Evolutionary conservation across 1,140 invertebrate genomes (phyloP), one percentile per base, ranked within the genome.

Genomic region (Thaumatotibia leucotreta): DNA sequence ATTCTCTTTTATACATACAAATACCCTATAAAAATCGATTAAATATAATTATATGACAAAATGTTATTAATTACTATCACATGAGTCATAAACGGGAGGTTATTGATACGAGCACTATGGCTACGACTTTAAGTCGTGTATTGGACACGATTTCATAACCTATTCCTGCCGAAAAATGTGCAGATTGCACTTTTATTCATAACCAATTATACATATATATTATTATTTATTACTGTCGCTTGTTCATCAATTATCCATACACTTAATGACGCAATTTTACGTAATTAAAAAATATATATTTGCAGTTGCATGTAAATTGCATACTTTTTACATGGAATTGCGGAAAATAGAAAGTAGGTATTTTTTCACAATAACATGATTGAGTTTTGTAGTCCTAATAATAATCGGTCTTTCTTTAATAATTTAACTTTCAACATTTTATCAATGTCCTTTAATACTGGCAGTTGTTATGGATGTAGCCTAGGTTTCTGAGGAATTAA

Each of bases 51-150:
- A 27, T 27, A 24, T 54, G 50, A 54, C 9, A 8, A 58, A 58
- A 58, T 29, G 24, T 58, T 58, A 58, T 14, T 58, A 58, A 58
- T 58, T 58, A 58, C 23, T 58, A 58, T 58, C 52, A 58, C 52
- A 58, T 27, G 52, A 27, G 52, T 58, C 52, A 58, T 58, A 58
- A 58, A 58, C 14, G 24, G 52, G 52, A 27, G 24, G 52, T 58
- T 58, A 58, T 29, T 6, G 1, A 58, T 27, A 27, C 24, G 52
- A 58, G 52, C 52, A 27, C 24, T 24, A n/a, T 31, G 23, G 52
- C 23, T 58, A 24, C 39, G 39, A 45, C 39, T 45, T 8, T 20
- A 45, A 45, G 14, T 45, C 39, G 39, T 6, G 14, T 17, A 45
- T 45, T 20, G 39, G 39, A 45, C 39, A 20, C 35, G 35, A 45